A percentile compares a stretch with the other conserved stretches of the same genome.
Evolutionary conservation across 2,888 invertebrate genomes (phyloP).

Genomic region (Drosophila antonietae): DNA sequence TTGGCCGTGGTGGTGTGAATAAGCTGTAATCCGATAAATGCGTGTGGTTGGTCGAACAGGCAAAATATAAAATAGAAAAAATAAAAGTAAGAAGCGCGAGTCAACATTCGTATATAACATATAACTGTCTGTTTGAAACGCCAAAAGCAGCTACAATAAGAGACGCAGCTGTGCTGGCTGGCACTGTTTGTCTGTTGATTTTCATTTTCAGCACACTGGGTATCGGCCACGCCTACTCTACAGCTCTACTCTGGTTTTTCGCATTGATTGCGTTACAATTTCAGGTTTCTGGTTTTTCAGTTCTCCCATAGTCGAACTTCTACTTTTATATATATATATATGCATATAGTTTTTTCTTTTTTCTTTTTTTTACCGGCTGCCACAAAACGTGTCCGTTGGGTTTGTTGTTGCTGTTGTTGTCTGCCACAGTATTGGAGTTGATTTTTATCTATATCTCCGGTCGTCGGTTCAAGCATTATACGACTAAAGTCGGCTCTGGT

Average conservation of each 20-base stretch:
- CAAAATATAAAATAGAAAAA: conserved; percentile 10
- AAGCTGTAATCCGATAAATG: conserved; percentile 68
- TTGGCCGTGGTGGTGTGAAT: conserved; percentile 50
- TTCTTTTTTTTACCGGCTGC: conserved; percentile 72
- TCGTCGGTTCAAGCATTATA: conserved; percentile 62
- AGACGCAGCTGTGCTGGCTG: conserved; percentile 53
- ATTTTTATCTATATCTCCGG: conserved; percentile 78
- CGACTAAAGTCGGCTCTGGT: conserved; percentile 51
- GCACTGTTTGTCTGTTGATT: conserved; percentile 65
- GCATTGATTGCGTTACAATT: conserved; percentile 81
- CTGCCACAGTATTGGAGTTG: conserved; percentile 71
- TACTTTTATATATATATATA: conserved; percentile 47
- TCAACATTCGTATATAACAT: conserved; percentile 43
- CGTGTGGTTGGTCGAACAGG: conserved; percentile 46
- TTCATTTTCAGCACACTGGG: conserved; percentile 75
- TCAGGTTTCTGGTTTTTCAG: conserved; percentile 67
- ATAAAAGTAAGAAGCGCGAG: conserved; percentile 15
- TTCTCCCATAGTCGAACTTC: conserved; percentile 63
- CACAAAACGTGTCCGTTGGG: conserved; percentile 76
- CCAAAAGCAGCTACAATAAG: conserved; percentile 2
- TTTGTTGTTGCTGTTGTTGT: conserved; percentile 41
- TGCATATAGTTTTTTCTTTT: conserved; percentile 28
- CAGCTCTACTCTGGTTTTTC: conserved; percentile 57
- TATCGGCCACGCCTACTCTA: conserved; percentile 52
- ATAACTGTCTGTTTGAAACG: conserved; percentile 51